phyloP scores from a whole-genome alignment of 2,797 vertebrate species.

The Nannoperca australis region DNA sequence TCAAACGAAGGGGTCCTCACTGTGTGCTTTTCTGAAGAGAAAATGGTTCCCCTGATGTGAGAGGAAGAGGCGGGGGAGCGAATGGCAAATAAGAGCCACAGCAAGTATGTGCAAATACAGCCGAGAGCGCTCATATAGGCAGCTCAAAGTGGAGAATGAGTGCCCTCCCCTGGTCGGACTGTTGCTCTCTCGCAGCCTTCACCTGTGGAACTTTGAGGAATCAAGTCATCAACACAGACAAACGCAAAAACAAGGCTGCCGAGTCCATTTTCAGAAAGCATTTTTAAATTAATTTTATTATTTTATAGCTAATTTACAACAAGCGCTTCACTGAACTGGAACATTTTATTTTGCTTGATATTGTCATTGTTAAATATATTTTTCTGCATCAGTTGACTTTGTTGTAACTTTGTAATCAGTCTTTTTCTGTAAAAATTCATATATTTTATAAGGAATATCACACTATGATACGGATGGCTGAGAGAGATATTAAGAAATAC shows the following conservation, averaged over 20 bases:
- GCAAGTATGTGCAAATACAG: slow-evolving; percentile 52
- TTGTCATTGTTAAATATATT: slow-evolving; percentile 88
- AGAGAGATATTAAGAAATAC: slow-evolving; percentile 87
- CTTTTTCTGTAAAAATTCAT: slow-evolving; percentile 87
- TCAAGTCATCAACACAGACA: slow-evolving; percentile 25
- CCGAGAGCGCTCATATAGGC: slow-evolving; percentile 52
- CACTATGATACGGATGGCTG: slow-evolving; percentile 87
- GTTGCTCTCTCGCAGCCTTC: background rate
- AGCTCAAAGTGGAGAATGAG: slow-evolving; percentile 52
- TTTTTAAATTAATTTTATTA: slow-evolving; percentile 89
- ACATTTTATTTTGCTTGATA: slow-evolving; percentile 88
- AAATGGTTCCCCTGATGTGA: slow-evolving; percentile 68
- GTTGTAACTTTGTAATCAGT: slow-evolving; percentile 84
- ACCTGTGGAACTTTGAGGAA: slow-evolving; percentile 31
- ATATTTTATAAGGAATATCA: slow-evolving; percentile 88
- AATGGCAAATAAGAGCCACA: slow-evolving; percentile 40
- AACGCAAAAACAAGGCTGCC: slow-evolving; percentile 43
- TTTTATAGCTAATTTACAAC: slow-evolving; percentile 92
- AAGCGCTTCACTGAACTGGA: slow-evolving; percentile 91
- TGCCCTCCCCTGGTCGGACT: slow-evolving; percentile 67
- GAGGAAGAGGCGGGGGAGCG: slow-evolving; percentile 22
- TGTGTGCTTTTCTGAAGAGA: slow-evolving; percentile 65
- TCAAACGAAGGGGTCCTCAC: slow-evolving; percentile 32
- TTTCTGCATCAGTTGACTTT: slow-evolving; percentile 85
- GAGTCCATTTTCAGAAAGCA: slow-evolving; percentile 81